Evolutionary conservation across 1,140 invertebrate species (phyloP).

Genomic region (Zaprionus capensis): DNA sequence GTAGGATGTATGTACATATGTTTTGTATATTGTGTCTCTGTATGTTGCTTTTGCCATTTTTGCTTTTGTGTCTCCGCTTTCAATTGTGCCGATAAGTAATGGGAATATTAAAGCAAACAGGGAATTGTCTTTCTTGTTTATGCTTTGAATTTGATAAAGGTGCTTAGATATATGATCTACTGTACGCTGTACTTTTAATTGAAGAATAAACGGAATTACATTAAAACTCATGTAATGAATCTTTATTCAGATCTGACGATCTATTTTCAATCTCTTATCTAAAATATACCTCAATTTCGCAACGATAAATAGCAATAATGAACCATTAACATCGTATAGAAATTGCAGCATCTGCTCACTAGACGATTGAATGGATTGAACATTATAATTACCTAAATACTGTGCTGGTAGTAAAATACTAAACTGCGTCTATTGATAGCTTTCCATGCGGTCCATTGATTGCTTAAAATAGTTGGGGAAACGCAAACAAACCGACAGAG

Average conservation of each 20-base stretch:
- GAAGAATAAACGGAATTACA: too few relatives aligned
- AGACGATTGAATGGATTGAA: conserved; percentile 6
- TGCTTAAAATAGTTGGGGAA: conserved; percentile 28
- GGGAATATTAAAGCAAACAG: background rate
- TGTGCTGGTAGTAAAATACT: background rate
- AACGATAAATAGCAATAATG: conserved; percentile 22
- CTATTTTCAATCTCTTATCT: background rate
- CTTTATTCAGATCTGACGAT: too few relatives aligned
- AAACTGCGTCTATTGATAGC: conserved; percentile 31
- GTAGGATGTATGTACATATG: background rate
- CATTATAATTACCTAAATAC: conserved; percentile 1
- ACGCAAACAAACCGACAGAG: background rate
- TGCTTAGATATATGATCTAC: background rate
- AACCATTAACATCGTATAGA: conserved; percentile 20
- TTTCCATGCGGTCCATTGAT: conserved; percentile 23
- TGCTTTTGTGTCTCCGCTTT: conserved; percentile 28
- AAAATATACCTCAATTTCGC: background rate
- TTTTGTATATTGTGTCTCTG: background rate
- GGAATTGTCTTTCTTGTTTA: conserved; percentile 3
- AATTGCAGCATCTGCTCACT: conserved; percentile 5
- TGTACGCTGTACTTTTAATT: too few relatives aligned
- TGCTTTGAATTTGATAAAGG: background rate
- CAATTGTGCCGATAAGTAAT: conserved; percentile 28
- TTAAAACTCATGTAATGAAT: too few relatives aligned
- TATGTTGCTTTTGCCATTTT: background rate